Conservation (phyloP, 2,888 invertebrate species). For the Trachelus iudaicus region DNA sequence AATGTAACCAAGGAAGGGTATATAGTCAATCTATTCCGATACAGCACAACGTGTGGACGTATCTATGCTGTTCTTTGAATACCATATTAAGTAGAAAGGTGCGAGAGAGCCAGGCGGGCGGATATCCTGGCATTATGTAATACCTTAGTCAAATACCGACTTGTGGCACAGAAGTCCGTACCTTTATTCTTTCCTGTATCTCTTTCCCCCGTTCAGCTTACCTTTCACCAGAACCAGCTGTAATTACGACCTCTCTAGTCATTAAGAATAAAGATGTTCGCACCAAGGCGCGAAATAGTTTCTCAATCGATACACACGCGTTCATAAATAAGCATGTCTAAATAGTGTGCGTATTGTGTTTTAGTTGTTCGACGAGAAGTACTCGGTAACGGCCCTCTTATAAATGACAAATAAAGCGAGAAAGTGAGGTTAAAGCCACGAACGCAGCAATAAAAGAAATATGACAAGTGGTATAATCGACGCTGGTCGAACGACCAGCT, state of each 20-base stretch:
- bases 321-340: not conserved
- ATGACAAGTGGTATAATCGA: not conserved
- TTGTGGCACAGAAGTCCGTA: not conserved
- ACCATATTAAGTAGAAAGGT: conserved; percentile 34
- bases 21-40: not conserved
- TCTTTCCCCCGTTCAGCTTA: not conserved
- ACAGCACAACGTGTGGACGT: conserved; percentile 4
- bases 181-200: not conserved
- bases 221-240: not conserved
- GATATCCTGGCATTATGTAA: conserved; percentile 42
- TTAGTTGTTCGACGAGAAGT: not conserved
- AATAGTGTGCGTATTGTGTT: not conserved
- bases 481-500: not conserved
- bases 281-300: not conserved
- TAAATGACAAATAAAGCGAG: not conserved
- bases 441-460: not conserved
- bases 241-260: not conserved
- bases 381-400: not conserved
- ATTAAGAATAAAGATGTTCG: not conserved
- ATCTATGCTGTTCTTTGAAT: conserved; percentile 33
- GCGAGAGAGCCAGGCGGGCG: conserved; percentile 27
- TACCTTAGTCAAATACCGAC: not conserved
- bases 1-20: not conserved
- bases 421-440: not conserved
- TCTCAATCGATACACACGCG: not conserved